Conservation (phyloP, 53 echinoderm and acorn worm genomes). For the Apostichopus leukothele region DNA sequence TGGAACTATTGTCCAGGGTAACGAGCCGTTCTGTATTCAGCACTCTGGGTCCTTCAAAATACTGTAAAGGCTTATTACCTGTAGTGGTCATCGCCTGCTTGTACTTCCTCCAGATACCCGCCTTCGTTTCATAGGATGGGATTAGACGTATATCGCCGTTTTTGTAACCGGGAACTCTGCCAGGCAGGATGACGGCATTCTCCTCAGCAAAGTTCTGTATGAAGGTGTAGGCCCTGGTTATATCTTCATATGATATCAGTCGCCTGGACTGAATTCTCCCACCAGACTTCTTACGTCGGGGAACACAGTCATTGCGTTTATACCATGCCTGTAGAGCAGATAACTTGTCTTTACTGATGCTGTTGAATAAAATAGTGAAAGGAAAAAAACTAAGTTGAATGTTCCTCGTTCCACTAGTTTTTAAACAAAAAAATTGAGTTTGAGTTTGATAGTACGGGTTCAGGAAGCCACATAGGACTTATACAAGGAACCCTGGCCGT, state of each 20-base stretch:
- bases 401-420: too few species aligned
- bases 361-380: neutral
- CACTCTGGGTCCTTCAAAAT: neutral
- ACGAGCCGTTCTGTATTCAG: neutral
- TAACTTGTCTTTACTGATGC: slow-evolving; percentile 51
- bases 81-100: slow-evolving; percentile 18
- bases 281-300: slow-evolving; percentile 35
- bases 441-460: too few species aligned
- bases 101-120: slow-evolving; percentile 34
- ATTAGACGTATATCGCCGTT: slow-evolving; percentile 35
- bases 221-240: slow-evolving; percentile 41
- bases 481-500: too few species aligned
- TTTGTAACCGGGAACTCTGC: slow-evolving; percentile 47
- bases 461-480: too few species aligned
- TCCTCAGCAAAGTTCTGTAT: slow-evolving; percentile 55
- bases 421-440: too few species aligned
- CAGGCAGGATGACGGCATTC: slow-evolving; percentile 47
- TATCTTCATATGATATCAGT: slow-evolving; percentile 48
- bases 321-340: slow-evolving; percentile 44
- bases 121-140: slow-evolving; percentile 35
- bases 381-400: too few species aligned
- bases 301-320: slow-evolving; percentile 33
- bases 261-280: slow-evolving; percentile 12
- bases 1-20: too few species aligned
- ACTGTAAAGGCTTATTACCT: neutral